phyloP scores from a whole-genome alignment of 1,140 invertebrate species.

The Nasonia longicornis region DNA sequence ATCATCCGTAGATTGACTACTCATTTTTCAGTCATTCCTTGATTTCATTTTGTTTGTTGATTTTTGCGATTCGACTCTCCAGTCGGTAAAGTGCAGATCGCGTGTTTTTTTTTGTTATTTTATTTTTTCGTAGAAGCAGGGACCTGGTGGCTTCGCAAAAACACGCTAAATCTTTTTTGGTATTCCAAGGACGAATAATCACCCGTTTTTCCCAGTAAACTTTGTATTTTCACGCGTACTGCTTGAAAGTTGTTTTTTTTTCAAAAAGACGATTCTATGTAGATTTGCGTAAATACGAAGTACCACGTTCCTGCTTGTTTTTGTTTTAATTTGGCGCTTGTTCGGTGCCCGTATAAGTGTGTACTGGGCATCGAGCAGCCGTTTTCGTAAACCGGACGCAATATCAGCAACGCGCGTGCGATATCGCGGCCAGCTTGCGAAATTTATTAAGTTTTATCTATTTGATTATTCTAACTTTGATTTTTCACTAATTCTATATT shows the following conservation, averaged over 20 bases:
- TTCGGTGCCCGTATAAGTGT: background rate
- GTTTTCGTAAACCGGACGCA: background rate
- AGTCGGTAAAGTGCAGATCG: constrained; percentile 41
- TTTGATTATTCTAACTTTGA: constrained; percentile 43
- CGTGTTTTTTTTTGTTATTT: constrained; percentile 19
- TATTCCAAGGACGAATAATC: background rate
- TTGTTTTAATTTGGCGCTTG: constrained; percentile 12
- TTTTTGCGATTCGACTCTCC: background rate
- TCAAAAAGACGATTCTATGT: background rate
- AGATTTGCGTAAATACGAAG: constrained; percentile 23
- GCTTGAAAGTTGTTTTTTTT: background rate
- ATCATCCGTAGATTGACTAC: background rate
- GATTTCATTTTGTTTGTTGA: background rate
- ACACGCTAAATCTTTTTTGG: constrained; percentile 2
- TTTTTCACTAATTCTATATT: constrained; percentile 36
- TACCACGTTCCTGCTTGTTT: constrained; percentile 30
- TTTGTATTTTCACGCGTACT: constrained; percentile 12
- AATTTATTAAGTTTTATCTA: constrained; percentile 36
- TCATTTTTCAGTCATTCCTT: constrained; percentile 10
- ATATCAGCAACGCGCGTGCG: background rate
- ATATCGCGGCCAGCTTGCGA: background rate
- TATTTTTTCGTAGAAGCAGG: constrained; percentile 32
- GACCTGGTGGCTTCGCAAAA: constrained; percentile 25
- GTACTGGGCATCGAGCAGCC: background rate
- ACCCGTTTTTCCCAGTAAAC: background rate